A percentile compares a stretch with the other conserved stretches of the same genome.
These are phyloP conservation scores for Acanthurus lineatus DNA, from an alignment of 2,797 vertebrate genomes.

Conservation along the genomic window DNA sequence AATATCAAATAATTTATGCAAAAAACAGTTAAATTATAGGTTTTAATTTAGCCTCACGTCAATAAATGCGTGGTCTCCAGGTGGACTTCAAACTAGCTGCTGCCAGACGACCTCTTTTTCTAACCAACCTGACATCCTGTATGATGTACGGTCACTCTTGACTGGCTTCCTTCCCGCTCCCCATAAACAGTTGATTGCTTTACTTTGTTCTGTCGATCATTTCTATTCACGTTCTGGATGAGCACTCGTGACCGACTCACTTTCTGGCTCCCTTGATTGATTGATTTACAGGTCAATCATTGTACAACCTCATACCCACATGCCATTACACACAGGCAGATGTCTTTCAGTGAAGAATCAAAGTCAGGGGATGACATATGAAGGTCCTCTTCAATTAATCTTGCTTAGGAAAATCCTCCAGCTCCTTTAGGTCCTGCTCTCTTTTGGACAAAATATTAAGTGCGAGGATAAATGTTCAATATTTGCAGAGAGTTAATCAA, in stretches of 20 bases:
- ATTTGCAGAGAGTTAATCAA: background rate
- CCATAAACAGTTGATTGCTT: constrained; percentile 81
- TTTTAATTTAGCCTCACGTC: constrained; percentile 1
- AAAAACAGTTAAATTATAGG: background rate
- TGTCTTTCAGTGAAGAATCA: constrained; percentile 60
- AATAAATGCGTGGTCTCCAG: background rate
- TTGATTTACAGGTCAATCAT: constrained; percentile 81
- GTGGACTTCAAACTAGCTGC: constrained; percentile 21
- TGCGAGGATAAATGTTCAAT: background rate
- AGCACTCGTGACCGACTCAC: constrained; percentile 60
- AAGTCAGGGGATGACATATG: constrained; percentile 40
- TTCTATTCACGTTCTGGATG: constrained; percentile 61
- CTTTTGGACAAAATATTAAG: background rate
- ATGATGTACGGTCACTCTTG: constrained; percentile 67
- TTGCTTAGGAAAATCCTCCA: constrained; percentile 23
- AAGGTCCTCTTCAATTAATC: constrained; percentile 61
- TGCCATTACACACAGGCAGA: constrained; percentile 52
- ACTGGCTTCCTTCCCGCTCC: constrained; percentile 45
- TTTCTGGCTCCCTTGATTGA: constrained; percentile 47
- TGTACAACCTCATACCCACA: constrained; percentile 58
- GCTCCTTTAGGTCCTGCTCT: background rate
- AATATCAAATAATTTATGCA: no score
- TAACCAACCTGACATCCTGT: constrained; percentile 38
- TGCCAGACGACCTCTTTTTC: constrained; percentile 24
- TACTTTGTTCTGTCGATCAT: constrained; percentile 81